Base-by-base conservation (phyloP, 2,113 vertebrate genomes). In the Dasyprocta punctata region DNA sequence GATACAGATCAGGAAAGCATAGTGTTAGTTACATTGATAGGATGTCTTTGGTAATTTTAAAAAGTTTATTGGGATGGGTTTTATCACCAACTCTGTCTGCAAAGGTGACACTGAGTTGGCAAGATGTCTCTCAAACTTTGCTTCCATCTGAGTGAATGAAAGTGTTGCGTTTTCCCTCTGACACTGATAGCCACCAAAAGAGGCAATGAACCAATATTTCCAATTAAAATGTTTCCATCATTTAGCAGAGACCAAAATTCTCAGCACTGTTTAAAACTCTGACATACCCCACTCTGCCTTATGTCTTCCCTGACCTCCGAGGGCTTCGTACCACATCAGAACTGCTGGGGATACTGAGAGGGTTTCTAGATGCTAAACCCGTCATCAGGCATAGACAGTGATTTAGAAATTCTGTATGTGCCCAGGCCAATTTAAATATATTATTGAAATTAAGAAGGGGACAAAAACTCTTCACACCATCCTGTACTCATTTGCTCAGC, bases 251-350 rank as follows among this genome's bases (percentile, higher is more conserved):
- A 54, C 16, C 7, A 7, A 28, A 13, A 12, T 28, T 41, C 30
- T 88, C 33, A 38, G 47, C 2, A 1, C 6, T 1, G 30, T 17
- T 33, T 14, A 14, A 22, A 56, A 49, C 30, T n/a, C 38, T 4
- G 0, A 1, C 5, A 1, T 12, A 10, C 47, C 3, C 44, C 10
- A 1, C 3, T 7, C 5, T 1, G 16, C 56, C 52, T 24, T 58
- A 4, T 13, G 47, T 73, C 13, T 33, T 93, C 12, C 0, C 30
- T 36, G 82, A 20, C 77, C 52, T 82, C 69, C n/a, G 16, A 7
- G 20, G 9, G 0, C 19, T 49, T 86, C 17, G 7, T 1, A 7
- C 16, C 24, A 1, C 0, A 9, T 17, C 73, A 47, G n/a, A 16
- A 63, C 69, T 69, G 13, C 33, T 47, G n/a, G 67, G 38, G 16